phyloP scores from a whole-genome alignment of 2,888 invertebrate species.

The Molanna angustata region DNA sequence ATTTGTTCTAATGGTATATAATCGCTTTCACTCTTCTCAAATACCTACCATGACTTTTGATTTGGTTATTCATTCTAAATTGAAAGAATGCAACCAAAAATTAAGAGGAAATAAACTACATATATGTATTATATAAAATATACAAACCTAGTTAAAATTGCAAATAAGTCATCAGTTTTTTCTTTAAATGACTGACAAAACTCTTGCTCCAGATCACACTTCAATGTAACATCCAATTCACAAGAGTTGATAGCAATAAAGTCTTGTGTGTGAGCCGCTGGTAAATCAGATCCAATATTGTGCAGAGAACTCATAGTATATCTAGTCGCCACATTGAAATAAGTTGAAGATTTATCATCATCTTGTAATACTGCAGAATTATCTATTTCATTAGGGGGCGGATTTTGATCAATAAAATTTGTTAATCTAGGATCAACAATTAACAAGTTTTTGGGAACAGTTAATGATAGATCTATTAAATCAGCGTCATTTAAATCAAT shows the following conservation, averaged over 20 bases:
- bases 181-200: no score
- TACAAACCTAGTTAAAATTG: no score
- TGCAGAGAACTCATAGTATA: conserved; percentile 4
- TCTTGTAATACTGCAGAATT: not conserved
- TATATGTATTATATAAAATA: no score
- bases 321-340: not conserved
- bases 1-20: no score
- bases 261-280: conserved; percentile 11
- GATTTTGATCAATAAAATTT: not conserved
- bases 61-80: no score
- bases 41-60: no score
- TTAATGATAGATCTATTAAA: conserved; percentile 44
- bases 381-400: not conserved
- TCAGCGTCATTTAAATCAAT: conserved; percentile 44
- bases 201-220: not conserved
- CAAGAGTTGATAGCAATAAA: conserved; percentile 29
- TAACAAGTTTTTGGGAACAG: conserved; percentile 56
- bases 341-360: not conserved
- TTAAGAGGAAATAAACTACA: no score
- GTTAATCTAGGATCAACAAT: conserved; percentile 48
- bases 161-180: no score
- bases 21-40: no score
- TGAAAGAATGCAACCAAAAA: no score
- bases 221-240: conserved; percentile 9
- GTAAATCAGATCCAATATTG: conserved; percentile 19